Evolutionary conservation across 1,140 invertebrate genomes (phyloP).

Genomic region (Drosophila repletoides): DNA sequence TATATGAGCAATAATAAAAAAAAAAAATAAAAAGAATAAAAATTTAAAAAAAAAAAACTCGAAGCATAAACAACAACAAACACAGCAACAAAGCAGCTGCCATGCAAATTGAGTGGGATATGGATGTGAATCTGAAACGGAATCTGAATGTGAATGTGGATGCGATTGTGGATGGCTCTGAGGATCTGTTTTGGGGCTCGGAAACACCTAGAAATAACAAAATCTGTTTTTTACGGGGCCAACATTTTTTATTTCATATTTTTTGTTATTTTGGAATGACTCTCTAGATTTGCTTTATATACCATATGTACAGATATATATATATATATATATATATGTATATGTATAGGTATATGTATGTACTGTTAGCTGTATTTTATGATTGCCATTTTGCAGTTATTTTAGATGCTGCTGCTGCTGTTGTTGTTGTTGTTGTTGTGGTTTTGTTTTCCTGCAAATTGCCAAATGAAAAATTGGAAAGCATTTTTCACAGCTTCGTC

Average conservation of each 20-base stretch:
- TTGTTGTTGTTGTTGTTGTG: conserved; percentile 10
- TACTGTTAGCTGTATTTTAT: conserved; percentile 23
- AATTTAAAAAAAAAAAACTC: not conserved
- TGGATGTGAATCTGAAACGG: conserved; percentile 8
- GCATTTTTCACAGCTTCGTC: conserved; percentile 56
- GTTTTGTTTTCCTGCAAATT: conserved; percentile 30
- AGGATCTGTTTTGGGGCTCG: conserved; percentile 17
- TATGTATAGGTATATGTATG: conserved; percentile 2
- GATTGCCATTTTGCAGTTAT: conserved; percentile 39
- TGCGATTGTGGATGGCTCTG: conserved; percentile 7
- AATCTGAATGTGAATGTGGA: not conserved
- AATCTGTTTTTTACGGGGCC: conserved; percentile 13
- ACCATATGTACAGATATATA: not conserved
- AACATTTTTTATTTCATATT: not conserved
- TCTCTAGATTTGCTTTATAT: conserved; percentile 17
- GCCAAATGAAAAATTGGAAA: conserved; percentile 57
- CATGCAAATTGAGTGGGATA: conserved; percentile 49
- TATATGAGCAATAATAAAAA: conserved; percentile 20
- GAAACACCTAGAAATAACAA: conserved; percentile 28
- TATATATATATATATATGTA: conserved; percentile 5
- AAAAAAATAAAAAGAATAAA: conserved; percentile 10
- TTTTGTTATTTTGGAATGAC: conserved; percentile 12
- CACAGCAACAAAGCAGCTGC: conserved; percentile 49
- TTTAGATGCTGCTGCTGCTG: conserved; percentile 31
- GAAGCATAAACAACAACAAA: conserved; percentile 13